Percentiles rank a stretch among this genome's conserved stretches.
Evolutionary conservation across 1,140 invertebrate genomes (phyloP).

Genomic region (Drosophila sechellia): DNA sequence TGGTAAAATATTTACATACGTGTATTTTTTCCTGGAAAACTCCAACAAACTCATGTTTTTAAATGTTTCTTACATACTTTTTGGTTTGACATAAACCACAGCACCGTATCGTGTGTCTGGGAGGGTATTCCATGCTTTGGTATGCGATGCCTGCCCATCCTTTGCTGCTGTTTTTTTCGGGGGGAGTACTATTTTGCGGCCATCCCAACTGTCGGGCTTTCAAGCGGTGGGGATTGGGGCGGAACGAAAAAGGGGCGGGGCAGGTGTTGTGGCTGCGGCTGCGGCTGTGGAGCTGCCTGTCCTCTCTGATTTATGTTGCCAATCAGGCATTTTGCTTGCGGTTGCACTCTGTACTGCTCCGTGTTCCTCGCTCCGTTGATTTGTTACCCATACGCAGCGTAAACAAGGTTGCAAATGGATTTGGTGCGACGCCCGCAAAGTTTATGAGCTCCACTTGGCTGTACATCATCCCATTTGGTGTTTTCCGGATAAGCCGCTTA

Average conservation of each 20-base stretch:
- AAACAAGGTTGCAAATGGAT: constrained; percentile 71
- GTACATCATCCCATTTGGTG: constrained; percentile 42
- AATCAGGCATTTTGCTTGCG: constrained; percentile 74
- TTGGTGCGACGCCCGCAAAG: constrained; percentile 29
- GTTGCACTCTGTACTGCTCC: constrained; percentile 31
- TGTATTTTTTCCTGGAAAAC: not conserved
- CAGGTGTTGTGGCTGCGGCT: constrained; percentile 35
- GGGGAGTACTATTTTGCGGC: constrained; percentile 32
- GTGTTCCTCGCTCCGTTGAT: constrained; percentile 51
- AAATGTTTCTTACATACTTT: not conserved
- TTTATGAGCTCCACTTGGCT: constrained; percentile 42
- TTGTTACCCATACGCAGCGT: constrained; percentile 72
- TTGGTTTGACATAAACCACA: not conserved
- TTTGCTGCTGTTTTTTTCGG: constrained; percentile 6
- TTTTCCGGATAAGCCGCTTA: constrained; percentile 40
- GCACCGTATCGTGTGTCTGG: not conserved
- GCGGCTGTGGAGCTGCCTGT: constrained; percentile 39
- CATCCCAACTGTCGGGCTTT: constrained; percentile 36
- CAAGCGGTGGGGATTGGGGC: constrained; percentile 14
- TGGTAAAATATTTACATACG: too few relatives aligned
- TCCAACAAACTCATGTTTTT: not conserved
- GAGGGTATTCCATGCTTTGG: constrained; percentile 12
- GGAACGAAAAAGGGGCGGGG: constrained; percentile 11
- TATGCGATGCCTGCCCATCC: not conserved
- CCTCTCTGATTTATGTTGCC: constrained; percentile 74